Evolutionary conservation across 2,797 vertebrate species (phyloP).

Genomic region (Clarias pachynema): DNA sequence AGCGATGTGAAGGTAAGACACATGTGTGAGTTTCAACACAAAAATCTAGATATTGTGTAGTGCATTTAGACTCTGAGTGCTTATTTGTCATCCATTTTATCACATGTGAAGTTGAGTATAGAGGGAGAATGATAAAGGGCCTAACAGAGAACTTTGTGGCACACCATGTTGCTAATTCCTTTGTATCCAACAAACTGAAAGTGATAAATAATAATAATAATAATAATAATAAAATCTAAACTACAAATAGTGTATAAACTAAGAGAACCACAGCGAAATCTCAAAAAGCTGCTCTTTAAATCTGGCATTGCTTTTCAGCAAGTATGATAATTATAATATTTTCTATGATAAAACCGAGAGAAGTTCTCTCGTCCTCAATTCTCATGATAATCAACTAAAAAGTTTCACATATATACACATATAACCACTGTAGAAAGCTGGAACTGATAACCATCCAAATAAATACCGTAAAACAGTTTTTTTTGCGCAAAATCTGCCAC

Average conservation of each 20-base stretch:
- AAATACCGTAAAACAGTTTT: neutral
- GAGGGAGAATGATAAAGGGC: neutral
- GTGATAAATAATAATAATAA: neutral
- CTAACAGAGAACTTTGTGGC: neutral
- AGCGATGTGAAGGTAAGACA: slow-evolving; percentile 68
- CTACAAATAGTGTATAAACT: neutral
- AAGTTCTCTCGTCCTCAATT: neutral
- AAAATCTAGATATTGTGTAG: neutral
- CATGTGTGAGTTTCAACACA: neutral
- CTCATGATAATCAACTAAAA: neutral
- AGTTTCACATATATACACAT: neutral
- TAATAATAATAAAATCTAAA: neutral
- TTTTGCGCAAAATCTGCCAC: neutral
- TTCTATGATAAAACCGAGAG: neutral
- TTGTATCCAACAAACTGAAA: neutral
- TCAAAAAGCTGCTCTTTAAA: neutral
- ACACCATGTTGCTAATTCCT: neutral
- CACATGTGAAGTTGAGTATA: neutral
- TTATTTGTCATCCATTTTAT: neutral
- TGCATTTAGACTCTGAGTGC: too few species aligned
- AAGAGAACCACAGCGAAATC: neutral
- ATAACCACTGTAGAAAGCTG: neutral
- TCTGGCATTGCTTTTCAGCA: neutral
- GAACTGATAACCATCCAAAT: neutral
- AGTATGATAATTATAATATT: neutral